A percentile compares a stretch with the other conserved stretches of the same genome.
Evolutionary conservation across 1,140 invertebrate species (phyloP).

Genomic region (Anadara kagoshimensis): DNA sequence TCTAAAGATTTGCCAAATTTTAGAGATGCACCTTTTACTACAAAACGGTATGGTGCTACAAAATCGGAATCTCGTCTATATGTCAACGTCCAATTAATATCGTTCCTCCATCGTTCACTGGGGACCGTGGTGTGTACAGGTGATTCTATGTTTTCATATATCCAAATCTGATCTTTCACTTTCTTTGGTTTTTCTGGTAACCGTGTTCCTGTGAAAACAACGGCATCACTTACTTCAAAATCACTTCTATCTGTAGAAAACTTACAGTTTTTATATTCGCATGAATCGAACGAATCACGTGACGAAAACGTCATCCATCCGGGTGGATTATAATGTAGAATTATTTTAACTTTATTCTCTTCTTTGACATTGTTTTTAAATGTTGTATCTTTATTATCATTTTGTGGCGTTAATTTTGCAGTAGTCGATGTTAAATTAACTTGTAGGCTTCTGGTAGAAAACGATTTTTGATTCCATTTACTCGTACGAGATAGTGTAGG

Average conservation of each 20-base stretch:
- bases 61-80: constrained; percentile 10
- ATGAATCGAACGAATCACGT: too few species aligned
- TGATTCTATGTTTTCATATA: constrained; percentile 3
- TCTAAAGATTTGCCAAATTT: neutral
- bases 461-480: too few species aligned
- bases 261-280: neutral
- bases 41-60: neutral
- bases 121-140: neutral
- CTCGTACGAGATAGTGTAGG: too few species aligned
- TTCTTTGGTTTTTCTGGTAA: neutral
- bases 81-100: constrained; percentile 7
- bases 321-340: too few species aligned
- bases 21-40: neutral
- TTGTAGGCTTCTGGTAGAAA: too few species aligned
- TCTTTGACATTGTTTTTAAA: too few species aligned
- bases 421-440: too few species aligned
- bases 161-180: neutral
- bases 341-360: too few species aligned
- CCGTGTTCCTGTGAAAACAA: neutral
- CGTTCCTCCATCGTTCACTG: neutral
- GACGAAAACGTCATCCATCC: too few species aligned
- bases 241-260: neutral
- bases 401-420: too few species aligned
- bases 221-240: neutral
- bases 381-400: too few species aligned